Evolutionary conservation across 1,140 invertebrate genomes (phyloP).

Genomic region (Zaprionus vittiger): DNA sequence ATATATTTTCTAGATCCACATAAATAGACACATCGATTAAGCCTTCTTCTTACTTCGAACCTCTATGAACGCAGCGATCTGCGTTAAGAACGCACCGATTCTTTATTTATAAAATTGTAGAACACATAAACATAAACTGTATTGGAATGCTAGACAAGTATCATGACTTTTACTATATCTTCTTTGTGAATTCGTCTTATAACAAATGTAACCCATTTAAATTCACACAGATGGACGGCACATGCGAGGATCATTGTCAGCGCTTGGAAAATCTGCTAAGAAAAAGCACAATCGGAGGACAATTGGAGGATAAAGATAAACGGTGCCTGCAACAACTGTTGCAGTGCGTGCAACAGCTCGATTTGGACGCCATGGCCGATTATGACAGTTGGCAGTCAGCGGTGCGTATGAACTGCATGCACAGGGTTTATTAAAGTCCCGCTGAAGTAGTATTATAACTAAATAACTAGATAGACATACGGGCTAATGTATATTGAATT

Average conservation of each 20-base stretch:
- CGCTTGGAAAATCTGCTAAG: constrained; percentile 64
- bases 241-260: constrained; percentile 72
- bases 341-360: constrained; percentile 86
- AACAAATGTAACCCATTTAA: too few species aligned
- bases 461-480: too few species aligned
- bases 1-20: too few species aligned
- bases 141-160: too few species aligned
- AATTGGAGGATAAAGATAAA: constrained; percentile 85
- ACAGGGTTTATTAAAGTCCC: not conserved
- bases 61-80: not conserved
- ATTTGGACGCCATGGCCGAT: constrained; percentile 84
- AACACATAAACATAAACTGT: too few species aligned
- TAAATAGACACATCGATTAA: not conserved
- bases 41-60: not conserved
- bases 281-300: constrained; percentile 35
- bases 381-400: constrained; percentile 55
- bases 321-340: constrained; percentile 86
- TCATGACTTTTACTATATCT: too few species aligned
- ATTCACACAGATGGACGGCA: constrained; percentile 61
- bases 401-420: constrained; percentile 13
- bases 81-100: too few species aligned
- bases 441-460: not conserved
- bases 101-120: not conserved
- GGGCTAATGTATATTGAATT: not conserved
- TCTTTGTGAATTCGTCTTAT: too few species aligned